phyloP scores from a whole-genome alignment of 2,797 vertebrate genomes.

The Epinephelus malabaricus region DNA sequence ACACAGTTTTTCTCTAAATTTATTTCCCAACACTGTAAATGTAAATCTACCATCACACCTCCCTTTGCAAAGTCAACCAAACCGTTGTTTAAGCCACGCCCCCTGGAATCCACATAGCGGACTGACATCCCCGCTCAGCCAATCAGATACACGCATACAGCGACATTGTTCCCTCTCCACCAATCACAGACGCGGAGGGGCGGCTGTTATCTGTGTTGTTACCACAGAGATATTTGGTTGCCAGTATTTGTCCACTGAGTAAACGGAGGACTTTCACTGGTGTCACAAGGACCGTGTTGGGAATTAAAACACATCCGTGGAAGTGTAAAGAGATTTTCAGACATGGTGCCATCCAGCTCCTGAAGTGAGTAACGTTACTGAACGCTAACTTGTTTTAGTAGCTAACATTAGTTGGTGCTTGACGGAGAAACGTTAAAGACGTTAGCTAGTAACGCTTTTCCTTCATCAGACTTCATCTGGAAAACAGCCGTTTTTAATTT shows the following conservation, averaged over 20 bases:
- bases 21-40: not conserved
- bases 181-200: slow-evolving; percentile 66
- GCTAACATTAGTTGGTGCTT: too few species aligned
- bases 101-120: fast-evolving
- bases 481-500: slow-evolving; percentile 14
- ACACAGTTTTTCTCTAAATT: too few species aligned
- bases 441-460: slow-evolving; percentile 4
- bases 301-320: slow-evolving; percentile 6
- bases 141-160: slow-evolving; percentile 35
- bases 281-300: not conserved
- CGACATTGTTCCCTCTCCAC: not conserved
- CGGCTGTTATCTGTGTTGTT: slow-evolving; percentile 49
- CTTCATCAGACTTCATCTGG: slow-evolving; percentile 10
- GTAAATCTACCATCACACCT: slow-evolving; percentile 28
- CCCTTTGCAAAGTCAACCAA: slow-evolving; percentile 79
- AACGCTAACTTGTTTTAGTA: too few species aligned
- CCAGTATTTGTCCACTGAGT: slow-evolving; percentile 41
- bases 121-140: slow-evolving; percentile 39
- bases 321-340: not conserved
- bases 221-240: slow-evolving; percentile 71
- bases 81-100: slow-evolving; percentile 58
- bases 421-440: not conserved
- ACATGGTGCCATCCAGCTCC: slow-evolving; percentile 23
- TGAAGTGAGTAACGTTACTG: slow-evolving; percentile 44
- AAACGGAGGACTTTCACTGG: slow-evolving; percentile 49